Evolutionary conservation across 1,140 invertebrate species (phyloP).

Genomic region (Zaprionus vittiger): DNA sequence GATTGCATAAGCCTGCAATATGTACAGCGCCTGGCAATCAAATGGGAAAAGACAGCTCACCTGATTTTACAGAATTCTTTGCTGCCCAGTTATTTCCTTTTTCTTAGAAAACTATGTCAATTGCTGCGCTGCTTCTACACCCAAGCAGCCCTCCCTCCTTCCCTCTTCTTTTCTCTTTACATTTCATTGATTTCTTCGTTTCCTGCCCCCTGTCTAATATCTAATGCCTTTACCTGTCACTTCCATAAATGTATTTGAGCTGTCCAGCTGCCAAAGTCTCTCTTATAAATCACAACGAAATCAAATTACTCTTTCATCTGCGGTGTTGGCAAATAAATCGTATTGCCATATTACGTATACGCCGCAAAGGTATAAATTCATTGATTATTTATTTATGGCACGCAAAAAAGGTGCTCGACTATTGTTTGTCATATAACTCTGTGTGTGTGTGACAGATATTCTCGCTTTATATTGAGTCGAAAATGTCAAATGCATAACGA

Average conservation of each 20-base stretch:
- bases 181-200: not conserved
- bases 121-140: not conserved
- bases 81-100: not conserved
- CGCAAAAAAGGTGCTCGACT: conserved; percentile 51
- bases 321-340: conserved; percentile 66
- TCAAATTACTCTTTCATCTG: conserved; percentile 74
- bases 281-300: conserved; percentile 70
- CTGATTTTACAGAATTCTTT: not conserved
- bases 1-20: not conserved
- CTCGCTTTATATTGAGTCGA: conserved; percentile 78
- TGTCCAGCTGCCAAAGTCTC: conserved; percentile 37
- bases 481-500: conserved; percentile 82
- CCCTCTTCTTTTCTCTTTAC: not conserved
- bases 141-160: too few species aligned
- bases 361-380: conserved; percentile 66
- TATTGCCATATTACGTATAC: conserved; percentile 60
- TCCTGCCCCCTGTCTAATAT: not conserved
- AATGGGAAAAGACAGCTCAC: not conserved
- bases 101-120: conserved; percentile 3
- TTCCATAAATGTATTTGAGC: conserved; percentile 7
- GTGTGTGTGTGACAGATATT: conserved; percentile 65
- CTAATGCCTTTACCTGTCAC: conserved; percentile 28
- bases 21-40: not conserved
- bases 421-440: conserved; percentile 52
- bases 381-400: conserved; percentile 81